Evolutionary conservation across 1,140 invertebrate genomes (phyloP), one percentile per base, ranked within the genome.

Genomic region (Plectrocnemia conspersa): DNA sequence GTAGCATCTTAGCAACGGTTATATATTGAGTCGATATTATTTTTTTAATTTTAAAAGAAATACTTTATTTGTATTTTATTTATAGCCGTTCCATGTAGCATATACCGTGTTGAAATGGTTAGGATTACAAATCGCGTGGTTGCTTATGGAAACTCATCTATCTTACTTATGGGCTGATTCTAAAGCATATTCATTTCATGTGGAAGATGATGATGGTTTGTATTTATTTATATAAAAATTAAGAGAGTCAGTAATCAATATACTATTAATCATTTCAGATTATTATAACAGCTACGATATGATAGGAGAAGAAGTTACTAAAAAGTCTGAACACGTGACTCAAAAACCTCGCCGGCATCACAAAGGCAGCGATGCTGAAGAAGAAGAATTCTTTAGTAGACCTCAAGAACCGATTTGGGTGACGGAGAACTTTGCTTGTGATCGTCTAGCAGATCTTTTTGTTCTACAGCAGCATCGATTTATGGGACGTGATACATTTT

Each of bases 401-500:
- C 67, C 70, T 32, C 67, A 67, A 1, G 72, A 73, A 23, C 63
- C 64, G 29, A 58, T 65, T 2, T 64, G 65, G 32, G 68, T 68
- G 10, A 58, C 62, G 24, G 62, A 64, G 22, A 71, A 71, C 52
- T 72, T 70, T 56, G 67, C 81, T 7, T 88, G 86, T 65, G 85
- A 88, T 63, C 79, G 81, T 62, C 73, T 79, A 47, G 77, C 80
- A 25, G 79, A 76, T 25, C 64, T 89, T 2, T 88, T 82, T 63
- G 79, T 85, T 18, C 68, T 88, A 57, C 79, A 87, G 62, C 80
- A 85, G 53, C 72, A 74, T 0, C 69, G 74, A 25, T 76, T 82
- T 50, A 65, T 77, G 25, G 64, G 68, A 32, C 71, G 73, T 10
- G 76, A 74, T 52, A 73, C 73, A 21, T 69, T 70, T 9, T 63